Percentiles rank a stretch among this genome's conserved stretches.
Evolutionary conservation across 2,888 invertebrate genomes (phyloP).

Genomic region (Tuta absoluta): DNA sequence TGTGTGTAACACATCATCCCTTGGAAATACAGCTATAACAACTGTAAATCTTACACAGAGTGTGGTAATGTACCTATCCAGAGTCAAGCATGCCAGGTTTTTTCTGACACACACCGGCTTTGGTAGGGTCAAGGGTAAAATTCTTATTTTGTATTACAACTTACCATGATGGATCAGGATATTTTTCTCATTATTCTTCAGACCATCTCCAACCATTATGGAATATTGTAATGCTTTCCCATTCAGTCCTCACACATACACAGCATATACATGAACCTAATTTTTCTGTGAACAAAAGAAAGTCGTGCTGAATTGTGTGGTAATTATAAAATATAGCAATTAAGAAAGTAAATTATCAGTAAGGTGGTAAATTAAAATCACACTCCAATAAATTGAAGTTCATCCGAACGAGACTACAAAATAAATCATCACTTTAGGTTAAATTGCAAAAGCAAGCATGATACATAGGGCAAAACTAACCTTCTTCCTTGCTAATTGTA

Average conservation of each 20-base stretch:
- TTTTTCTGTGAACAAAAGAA: slow-evolving; percentile 2
- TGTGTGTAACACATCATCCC: slow-evolving; percentile 71
- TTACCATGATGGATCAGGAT: not conserved
- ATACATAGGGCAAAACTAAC: slow-evolving; percentile 4
- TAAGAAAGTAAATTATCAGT: slow-evolving; percentile 42
- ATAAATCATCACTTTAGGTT: slow-evolving; percentile 49
- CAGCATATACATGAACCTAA: too few relatives aligned
- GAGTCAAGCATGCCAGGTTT: slow-evolving; percentile 67
- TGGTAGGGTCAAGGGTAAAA: slow-evolving; percentile 63
- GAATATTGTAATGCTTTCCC: not conserved
- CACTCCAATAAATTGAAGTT: slow-evolving; percentile 36
- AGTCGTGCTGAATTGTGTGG: not conserved
- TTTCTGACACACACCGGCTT: slow-evolving; percentile 72
- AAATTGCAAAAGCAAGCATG: not conserved
- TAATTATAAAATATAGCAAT: not conserved
- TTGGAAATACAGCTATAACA: slow-evolving; percentile 60
- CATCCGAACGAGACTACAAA: slow-evolving; percentile 64
- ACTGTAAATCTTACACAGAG: slow-evolving; percentile 71
- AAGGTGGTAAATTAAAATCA: slow-evolving; percentile 61
- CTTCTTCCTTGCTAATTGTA: not conserved
- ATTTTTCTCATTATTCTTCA: too few relatives aligned
- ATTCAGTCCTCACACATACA: not conserved
- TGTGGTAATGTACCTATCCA: slow-evolving; percentile 76
- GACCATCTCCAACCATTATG: too few relatives aligned
- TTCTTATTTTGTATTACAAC: not conserved